Conservation (phyloP, 2,888 invertebrate species). For the Tenthredo amoena region DNA sequence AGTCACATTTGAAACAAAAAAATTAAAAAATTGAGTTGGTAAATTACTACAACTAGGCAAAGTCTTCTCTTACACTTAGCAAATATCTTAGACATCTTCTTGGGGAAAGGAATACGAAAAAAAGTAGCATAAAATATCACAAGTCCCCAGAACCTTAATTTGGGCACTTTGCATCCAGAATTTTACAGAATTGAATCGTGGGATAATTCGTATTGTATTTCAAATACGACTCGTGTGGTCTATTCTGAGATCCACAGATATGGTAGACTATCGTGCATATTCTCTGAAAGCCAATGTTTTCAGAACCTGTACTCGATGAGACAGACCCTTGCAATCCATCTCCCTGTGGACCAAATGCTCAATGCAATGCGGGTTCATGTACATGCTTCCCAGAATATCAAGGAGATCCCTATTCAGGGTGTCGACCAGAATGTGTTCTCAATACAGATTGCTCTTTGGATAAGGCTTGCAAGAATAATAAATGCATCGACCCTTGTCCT, state of each 20-base stretch:
- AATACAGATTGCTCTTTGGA: conserved; percentile 78
- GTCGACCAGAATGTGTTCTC: conserved; percentile 77
- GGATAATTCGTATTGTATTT: neutral
- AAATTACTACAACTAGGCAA: neutral
- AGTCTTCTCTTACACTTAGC: neutral
- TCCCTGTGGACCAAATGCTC: conserved; percentile 75
- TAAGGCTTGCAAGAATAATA: conserved; percentile 77
- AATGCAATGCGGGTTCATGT: conserved; percentile 73
- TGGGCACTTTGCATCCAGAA: neutral
- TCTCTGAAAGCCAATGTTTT: neutral
- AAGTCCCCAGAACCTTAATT: neutral
- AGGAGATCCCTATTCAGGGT: conserved; percentile 75
- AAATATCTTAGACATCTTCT: neutral
- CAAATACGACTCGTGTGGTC: neutral
- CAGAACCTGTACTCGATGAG: conserved; percentile 55
- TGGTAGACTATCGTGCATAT: neutral
- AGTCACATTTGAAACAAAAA: neutral
- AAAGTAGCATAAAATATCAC: neutral
- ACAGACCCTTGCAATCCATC: conserved; percentile 68
- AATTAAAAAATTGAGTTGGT: neutral
- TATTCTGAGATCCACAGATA: neutral
- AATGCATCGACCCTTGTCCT: conserved; percentile 79
- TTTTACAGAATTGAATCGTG: neutral
- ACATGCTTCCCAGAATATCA: conserved; percentile 75
- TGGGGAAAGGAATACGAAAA: neutral